These are phyloP conservation scores for Odontophorus gujanensis DNA, from an alignment of 2,113 vertebrate species.

Conservation along the genomic window DNA sequence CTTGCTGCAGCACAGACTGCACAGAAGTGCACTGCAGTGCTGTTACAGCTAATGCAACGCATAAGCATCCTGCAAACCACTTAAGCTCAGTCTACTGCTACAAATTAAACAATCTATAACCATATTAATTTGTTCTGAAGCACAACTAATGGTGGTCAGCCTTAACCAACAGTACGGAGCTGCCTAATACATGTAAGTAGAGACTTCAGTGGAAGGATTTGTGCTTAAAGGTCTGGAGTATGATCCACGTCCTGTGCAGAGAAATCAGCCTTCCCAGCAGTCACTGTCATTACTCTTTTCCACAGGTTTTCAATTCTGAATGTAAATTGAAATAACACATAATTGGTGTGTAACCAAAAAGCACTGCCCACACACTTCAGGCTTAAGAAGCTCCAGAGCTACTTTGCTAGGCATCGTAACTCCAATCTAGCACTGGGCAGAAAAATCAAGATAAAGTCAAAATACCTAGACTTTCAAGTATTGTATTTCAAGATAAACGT, in stretches of 20 bases:
- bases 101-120: not conserved
- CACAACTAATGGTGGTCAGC: not conserved
- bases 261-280: not conserved
- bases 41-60: too few relatives aligned
- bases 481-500: not conserved
- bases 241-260: not conserved
- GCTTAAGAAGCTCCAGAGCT: not conserved
- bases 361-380: not conserved
- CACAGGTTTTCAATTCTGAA: not conserved
- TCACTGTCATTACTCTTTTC: fast-evolving
- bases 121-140: not conserved
- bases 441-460: not conserved
- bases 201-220: not conserved
- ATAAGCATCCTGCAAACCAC: not conserved
- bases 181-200: not conserved
- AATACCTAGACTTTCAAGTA: not conserved
- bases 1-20: not conserved
- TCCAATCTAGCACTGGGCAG: not conserved
- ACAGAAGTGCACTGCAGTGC: not conserved
- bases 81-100: not conserved
- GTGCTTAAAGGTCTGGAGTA: fast-evolving
- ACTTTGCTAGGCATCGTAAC: not conserved
- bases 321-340: not conserved
- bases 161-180: not conserved
- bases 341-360: not conserved